Percentiles rank a stretch among this genome's conserved stretches.
phyloP scores from a whole-genome alignment of 1,140 invertebrate genomes.

The Gonatopus flavifemur region DNA sequence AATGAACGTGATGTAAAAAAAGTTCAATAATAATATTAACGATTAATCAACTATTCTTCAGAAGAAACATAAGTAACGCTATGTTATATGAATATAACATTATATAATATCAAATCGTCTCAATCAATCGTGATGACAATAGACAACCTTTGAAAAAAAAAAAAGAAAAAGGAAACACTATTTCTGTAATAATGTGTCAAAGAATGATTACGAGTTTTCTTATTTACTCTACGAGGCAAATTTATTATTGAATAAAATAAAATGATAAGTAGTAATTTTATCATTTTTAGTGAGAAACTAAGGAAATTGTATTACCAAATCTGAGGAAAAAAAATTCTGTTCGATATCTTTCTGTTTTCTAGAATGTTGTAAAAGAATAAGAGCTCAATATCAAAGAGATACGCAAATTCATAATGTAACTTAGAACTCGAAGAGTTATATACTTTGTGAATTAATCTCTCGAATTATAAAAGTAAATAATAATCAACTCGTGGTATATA shows the following conservation, averaged over 20 bases:
- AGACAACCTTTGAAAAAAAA: conserved; percentile 45
- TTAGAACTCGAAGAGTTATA: conserved; percentile 6
- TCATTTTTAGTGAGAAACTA: conserved; percentile 13
- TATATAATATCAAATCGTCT: conserved; percentile 35
- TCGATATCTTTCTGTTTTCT: too few species aligned
- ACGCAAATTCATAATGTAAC: conserved; percentile 9
- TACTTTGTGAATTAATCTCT: conserved; percentile 7
- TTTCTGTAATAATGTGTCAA: conserved; percentile 23
- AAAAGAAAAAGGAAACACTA: too few species aligned
- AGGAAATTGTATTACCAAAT: too few species aligned
- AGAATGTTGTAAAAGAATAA: too few species aligned
- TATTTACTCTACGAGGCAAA: background rate
- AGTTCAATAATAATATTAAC: conserved; percentile 15
- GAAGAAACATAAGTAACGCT: conserved; percentile 29
- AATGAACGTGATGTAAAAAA: conserved; percentile 14
- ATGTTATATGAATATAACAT: too few species aligned
- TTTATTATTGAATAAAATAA: conserved; percentile 17
- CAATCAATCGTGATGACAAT: conserved; percentile 53
- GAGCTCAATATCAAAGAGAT: too few species aligned
- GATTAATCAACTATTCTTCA: conserved; percentile 25
- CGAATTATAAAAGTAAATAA: conserved; percentile 20
- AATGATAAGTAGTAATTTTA: conserved; percentile 17
- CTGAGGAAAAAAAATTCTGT: too few species aligned
- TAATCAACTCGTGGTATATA: conserved; percentile 21
- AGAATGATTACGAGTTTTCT: background rate